Percentiles rank a stretch among this genome's conserved stretches.
Evolutionary conservation across 2,113 vertebrate genomes (phyloP).

Genomic region (Forbesichthys agassizii): DNA sequence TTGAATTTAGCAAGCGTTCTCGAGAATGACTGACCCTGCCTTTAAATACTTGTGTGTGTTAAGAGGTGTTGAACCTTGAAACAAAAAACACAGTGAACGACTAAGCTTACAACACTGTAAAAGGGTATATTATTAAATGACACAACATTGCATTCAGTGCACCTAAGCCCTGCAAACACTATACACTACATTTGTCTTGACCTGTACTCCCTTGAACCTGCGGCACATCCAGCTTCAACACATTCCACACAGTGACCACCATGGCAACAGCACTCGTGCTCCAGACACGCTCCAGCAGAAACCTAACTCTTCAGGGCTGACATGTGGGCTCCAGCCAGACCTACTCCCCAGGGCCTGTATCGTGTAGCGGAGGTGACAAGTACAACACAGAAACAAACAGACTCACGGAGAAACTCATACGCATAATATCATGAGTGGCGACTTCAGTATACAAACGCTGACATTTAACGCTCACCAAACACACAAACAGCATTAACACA

Average conservation of each 20-base stretch:
- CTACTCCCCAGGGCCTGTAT: too few relatives aligned
- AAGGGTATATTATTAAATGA: neutral
- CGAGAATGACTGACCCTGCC: too few relatives aligned
- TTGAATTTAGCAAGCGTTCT: too few relatives aligned
- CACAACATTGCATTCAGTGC: neutral
- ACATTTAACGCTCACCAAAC: too few relatives aligned
- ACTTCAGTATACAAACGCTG: too few relatives aligned
- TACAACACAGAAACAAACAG: neutral
- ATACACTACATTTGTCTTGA: slow-evolving; percentile 1
- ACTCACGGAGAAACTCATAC: neutral
- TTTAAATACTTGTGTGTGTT: neutral
- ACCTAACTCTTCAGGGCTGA: neutral
- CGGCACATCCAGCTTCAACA: slow-evolving; percentile 5
- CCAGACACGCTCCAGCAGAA: neutral
- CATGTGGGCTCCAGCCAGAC: neutral
- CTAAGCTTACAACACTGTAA: neutral
- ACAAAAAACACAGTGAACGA: neutral
- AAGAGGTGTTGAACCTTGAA: neutral
- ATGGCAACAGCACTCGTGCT: neutral
- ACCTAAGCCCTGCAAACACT: neutral
- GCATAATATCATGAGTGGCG: neutral
- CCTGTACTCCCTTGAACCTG: neutral
- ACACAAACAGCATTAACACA: too few relatives aligned
- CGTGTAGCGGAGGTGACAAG: neutral
- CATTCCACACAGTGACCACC: slow-evolving; percentile 7